phyloP scores from a whole-genome alignment of 1,140 invertebrate species.

The Drosophila nebulosa region DNA sequence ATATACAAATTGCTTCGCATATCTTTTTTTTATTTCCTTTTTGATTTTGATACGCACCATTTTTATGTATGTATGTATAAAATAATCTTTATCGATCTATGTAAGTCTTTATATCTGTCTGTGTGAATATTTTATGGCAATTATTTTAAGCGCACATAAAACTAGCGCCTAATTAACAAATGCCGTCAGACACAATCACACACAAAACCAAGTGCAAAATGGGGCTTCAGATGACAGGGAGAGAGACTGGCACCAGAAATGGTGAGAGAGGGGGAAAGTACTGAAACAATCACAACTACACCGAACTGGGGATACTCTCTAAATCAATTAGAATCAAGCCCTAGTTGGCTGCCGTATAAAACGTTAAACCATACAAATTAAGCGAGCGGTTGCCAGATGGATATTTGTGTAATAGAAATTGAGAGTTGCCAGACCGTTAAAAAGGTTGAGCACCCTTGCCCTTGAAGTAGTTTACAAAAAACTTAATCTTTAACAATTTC shows the following conservation, averaged over 20 bases:
- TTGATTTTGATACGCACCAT: slow-evolving; percentile 41
- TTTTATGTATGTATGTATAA: slow-evolving; percentile 34
- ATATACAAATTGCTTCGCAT: slow-evolving; percentile 17
- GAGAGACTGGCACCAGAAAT: not conserved
- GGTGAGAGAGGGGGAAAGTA: slow-evolving; percentile 16
- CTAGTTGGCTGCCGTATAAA: too few species aligned
- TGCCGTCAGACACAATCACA: slow-evolving; percentile 33
- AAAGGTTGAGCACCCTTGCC: too few species aligned
- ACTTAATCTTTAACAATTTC: too few species aligned
- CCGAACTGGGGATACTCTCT: slow-evolving; percentile 30
- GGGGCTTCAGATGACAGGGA: slow-evolving; percentile 28
- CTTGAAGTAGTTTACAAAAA: too few species aligned
- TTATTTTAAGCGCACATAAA: slow-evolving; percentile 68
- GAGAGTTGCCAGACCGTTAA: too few species aligned
- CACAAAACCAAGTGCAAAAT: slow-evolving; percentile 51
- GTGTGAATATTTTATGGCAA: slow-evolving; percentile 55
- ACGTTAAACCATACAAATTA: too few species aligned
- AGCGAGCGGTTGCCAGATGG: too few species aligned
- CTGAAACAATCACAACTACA: slow-evolving; percentile 26
- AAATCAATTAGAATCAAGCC: too few species aligned
- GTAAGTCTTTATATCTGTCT: slow-evolving; percentile 4
- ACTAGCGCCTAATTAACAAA: slow-evolving; percentile 66
- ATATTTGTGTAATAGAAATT: too few species aligned
- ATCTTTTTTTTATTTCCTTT: slow-evolving; percentile 12
- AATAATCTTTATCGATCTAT: not conserved